Evolutionary conservation across 2,113 vertebrate genomes (phyloP), one percentile per base, ranked within the genome.

Genomic region (Sterrhoptilus dennistouni): DNA sequence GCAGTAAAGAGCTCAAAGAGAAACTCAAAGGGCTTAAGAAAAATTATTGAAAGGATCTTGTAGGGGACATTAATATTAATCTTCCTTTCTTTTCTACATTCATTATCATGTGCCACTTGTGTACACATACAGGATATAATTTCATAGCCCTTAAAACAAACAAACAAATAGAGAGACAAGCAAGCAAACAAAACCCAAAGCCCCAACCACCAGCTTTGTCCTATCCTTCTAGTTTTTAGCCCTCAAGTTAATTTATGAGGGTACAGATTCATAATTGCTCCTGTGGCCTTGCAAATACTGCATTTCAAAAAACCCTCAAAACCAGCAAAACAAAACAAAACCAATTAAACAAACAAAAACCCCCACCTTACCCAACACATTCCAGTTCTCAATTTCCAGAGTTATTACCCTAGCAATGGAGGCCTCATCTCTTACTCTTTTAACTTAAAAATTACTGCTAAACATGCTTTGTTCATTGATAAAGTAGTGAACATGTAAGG

Each of bases 211-310:
- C 24, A 71, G 35, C 20, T 78, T 92, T 59, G 25, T 42, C 33
- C 42, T 59, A 5, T 42, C 50, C 24, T 24, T 60, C 49, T 38
- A 57, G 22, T 40, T 78, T 81, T 69, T 49, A 70, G 75, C n/a
- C 18, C 42, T 85, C 12, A 8, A 95, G 56, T 54, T 76, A 83
- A 79, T 94, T 97, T 94, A 93, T 35, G 66, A 95, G 83, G 31
- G 54, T 91, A 60, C 52, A 89, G 54, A 85, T 89, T 83, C 79
- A 56, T 70, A 87, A 80, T 71, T 85, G 64, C 45, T 83, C 53
- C 53, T 63, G 18, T 60, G 69, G 23, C 90, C 91, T 96, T 94
- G 36, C 57, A 80, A 96, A 52, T 40, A 35, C 45, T 94, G 49
- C 35, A 49, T 65, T 69, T 56, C 19, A 60, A 49, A 53, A 64